These are phyloP conservation scores for Pangasius mekongensis DNA, from an alignment of 2,797 vertebrate species.

Conservation along the genomic window DNA sequence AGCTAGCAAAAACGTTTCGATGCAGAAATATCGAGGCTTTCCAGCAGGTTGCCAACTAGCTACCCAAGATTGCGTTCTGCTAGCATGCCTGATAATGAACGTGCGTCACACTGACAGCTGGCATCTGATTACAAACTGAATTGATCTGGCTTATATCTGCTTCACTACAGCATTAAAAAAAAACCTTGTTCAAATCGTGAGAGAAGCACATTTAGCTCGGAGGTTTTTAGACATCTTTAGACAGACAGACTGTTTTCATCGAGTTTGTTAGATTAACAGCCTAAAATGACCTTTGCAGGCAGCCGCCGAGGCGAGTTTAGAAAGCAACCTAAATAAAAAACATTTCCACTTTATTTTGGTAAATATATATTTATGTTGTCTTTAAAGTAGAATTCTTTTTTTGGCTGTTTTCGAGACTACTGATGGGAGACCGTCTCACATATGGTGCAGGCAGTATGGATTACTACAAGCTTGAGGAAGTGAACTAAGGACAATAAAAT, in stretches of 20 bases:
- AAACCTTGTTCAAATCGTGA: neutral
- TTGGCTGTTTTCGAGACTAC: neutral
- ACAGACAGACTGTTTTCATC: neutral
- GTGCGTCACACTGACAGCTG: neutral
- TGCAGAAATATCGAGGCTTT: neutral
- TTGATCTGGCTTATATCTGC: too few relatives aligned
- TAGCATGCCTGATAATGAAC: neutral
- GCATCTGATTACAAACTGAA: too few relatives aligned
- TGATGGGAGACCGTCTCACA: neutral
- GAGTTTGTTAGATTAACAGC: neutral
- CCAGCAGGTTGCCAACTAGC: too few relatives aligned
- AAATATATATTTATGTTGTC: neutral
- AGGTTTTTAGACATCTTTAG: too few relatives aligned
- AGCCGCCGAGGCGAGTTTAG: neutral
- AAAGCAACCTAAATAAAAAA: neutral
- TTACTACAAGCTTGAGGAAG: slow-evolving; percentile 19
- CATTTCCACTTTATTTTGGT: neutral
- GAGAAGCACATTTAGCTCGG: neutral
- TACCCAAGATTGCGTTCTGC: too few relatives aligned
- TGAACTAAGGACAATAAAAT: slow-evolving; percentile 38
- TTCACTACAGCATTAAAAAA: neutral
- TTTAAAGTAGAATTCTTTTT: neutral
- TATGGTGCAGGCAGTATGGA: neutral
- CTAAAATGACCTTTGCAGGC: neutral
- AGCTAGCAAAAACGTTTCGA: neutral